phyloP scores from a whole-genome alignment of 2,113 vertebrate genomes.

The Ascaphus truei region DNA sequence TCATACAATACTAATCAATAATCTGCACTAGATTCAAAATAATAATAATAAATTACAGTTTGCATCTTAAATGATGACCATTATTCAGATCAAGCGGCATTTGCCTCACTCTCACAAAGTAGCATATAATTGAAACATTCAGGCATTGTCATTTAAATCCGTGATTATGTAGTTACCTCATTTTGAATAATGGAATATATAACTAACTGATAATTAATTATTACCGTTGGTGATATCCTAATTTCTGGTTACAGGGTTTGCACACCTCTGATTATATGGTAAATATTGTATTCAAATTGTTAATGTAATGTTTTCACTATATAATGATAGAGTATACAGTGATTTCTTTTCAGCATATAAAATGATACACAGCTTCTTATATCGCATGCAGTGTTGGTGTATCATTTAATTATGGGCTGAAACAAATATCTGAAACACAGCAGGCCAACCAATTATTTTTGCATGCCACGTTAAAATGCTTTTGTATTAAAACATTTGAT shows the following conservation, averaged over 20 bases:
- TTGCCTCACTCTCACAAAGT: neutral
- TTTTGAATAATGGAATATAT: neutral
- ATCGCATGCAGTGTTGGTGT: no score
- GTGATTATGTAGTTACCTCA: neutral
- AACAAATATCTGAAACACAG: neutral
- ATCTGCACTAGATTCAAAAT: neutral
- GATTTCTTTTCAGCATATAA: neutral
- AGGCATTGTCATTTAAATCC: neutral
- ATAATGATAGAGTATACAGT: neutral
- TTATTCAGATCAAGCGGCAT: neutral
- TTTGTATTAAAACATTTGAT: no score
- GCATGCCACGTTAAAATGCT: no score
- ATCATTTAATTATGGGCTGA: neutral
- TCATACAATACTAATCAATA: no score
- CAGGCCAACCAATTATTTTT: neutral
- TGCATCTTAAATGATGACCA: neutral
- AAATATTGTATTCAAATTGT: neutral
- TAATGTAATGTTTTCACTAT: slow-evolving; percentile 5
- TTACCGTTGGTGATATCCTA: neutral
- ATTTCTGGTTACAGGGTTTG: neutral
- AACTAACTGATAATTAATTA: slow-evolving; percentile 12
- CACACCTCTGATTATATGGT: slow-evolving; percentile 1
- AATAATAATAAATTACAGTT: neutral
- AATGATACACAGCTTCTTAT: neutral
- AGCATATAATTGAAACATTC: neutral